Evolutionary conservation across 2,113 vertebrate genomes (phyloP), one percentile per base, ranked within the genome.

Genomic region (Phodopus roborovskii): DNA sequence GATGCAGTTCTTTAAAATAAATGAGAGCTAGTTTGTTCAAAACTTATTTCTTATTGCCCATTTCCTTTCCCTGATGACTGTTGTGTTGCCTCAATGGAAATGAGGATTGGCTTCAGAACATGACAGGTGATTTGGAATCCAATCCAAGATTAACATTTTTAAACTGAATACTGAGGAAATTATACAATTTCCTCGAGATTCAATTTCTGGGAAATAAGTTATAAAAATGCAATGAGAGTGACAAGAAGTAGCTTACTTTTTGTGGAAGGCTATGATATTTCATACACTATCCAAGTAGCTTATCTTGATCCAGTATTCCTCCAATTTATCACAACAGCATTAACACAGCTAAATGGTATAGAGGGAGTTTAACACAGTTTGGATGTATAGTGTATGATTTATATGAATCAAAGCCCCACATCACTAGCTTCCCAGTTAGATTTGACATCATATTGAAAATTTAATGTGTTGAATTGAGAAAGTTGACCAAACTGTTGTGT

Each of bases 371-470:
- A 68, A 68, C 7, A 89, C 5, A 90, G 42, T 19, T 92, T 91
- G 50, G 70, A n/a, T 60, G 39, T 53, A 70, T 62, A 82, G 4
- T 64, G 0, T 62, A 39, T 78, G 79, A 1, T 68, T 26, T 17
- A 39, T 92, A 58, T 86, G 30, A 30, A 83, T 78, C 68, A 89
- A 94, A 83, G 42, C 94, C 17, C 5, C 77, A 15, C 1, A 42
- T 73, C 71, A n/a, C 42, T 92, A 66, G 84, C 4, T 42, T 94
- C 10, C 7, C 93, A 92, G 79, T 92, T 94, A 42, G 53, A 87
- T 11, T 19, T 92, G 28, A 6, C 68, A 45, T 92, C 94, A 74
- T 45, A 79, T 7, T 88, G 28, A 28, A 90, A 84, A 78, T 81
- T 77, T 73, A 68, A 17, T 56, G 93, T 85, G n/a, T 74, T 70